A percentile compares a stretch with the other conserved stretches of the same genome.
These are phyloP conservation scores for Sarcophaga variegata DNA, from an alignment of 2,888 invertebrate genomes.

Conservation along the genomic window DNA sequence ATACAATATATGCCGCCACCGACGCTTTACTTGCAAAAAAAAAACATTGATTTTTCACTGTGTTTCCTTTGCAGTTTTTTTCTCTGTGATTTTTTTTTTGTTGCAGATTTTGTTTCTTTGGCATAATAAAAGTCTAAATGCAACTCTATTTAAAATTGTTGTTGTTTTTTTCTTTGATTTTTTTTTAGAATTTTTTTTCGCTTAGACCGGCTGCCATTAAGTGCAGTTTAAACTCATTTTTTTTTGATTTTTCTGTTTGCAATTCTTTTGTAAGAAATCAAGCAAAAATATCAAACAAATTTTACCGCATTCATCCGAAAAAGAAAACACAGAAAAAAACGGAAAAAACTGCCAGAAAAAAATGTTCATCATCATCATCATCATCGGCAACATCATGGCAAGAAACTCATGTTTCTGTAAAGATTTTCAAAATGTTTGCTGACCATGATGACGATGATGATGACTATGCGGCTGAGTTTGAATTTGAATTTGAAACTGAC, in stretches of 20 bases:
- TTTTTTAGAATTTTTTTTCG: neutral
- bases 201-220: constrained; percentile 52
- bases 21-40: constrained; percentile 63
- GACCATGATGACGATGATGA: constrained; percentile 25
- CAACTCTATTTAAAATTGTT: constrained; percentile 68
- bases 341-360: neutral
- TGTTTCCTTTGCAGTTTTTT: constrained; percentile 31
- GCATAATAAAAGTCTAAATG: constrained; percentile 67
- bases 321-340: neutral
- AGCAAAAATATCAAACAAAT: constrained; percentile 79
- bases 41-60: constrained; percentile 57
- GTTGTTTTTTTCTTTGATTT: constrained; percentile 33
- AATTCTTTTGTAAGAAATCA: constrained; percentile 75
- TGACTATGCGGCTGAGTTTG: constrained; percentile 23
- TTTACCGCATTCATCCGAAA: constrained; percentile 72
- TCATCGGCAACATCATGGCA: constrained; percentile 27
- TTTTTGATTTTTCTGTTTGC: constrained; percentile 56
- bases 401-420: constrained; percentile 1
- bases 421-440: constrained; percentile 9
- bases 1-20: constrained; percentile 58
- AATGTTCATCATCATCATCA: constrained; percentile 26
- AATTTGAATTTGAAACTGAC: neutral
- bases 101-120: neutral
- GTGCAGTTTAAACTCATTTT: constrained; percentile 54
- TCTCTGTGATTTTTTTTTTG: constrained; percentile 13